Conservation (phyloP, 2,888 invertebrate genomes). For the Ligdia adustata region DNA sequence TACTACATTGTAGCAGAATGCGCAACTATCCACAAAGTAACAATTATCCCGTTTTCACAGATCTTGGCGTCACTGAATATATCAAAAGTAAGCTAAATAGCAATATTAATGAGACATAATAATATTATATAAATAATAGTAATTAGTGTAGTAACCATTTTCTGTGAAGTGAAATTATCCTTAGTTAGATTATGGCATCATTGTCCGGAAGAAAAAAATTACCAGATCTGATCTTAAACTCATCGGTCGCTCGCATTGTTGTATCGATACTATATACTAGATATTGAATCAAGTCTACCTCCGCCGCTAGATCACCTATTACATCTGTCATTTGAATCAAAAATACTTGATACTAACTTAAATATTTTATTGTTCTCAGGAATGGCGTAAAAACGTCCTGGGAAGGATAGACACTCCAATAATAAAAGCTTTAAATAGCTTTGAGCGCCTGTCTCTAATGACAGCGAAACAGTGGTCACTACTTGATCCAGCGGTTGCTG, state of each 20-base stretch:
- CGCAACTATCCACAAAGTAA: slow-evolving; percentile 50
- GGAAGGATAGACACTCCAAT: slow-evolving; percentile 49
- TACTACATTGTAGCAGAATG: slow-evolving; percentile 49
- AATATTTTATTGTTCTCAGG: slow-evolving; percentile 37
- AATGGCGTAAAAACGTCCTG: slow-evolving; percentile 48
- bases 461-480: slow-evolving; percentile 35
- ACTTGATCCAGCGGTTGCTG: slow-evolving; percentile 52
- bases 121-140: too few species aligned
- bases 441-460: slow-evolving; percentile 42
- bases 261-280: too few species aligned
- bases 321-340: neutral
- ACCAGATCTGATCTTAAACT: too few species aligned
- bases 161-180: too few species aligned
- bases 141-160: too few species aligned
- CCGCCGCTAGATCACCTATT: too few species aligned
- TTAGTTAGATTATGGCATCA: too few species aligned
- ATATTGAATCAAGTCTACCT: too few species aligned
- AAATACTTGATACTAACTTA: neutral
- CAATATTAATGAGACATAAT: too few species aligned
- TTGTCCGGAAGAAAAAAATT: too few species aligned
- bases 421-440: slow-evolving; percentile 46
- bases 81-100: slow-evolving; percentile 48
- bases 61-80: slow-evolving; percentile 39
- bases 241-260: too few species aligned
- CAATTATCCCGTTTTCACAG: slow-evolving; percentile 54